Conservation (phyloP, 2,888 invertebrate genomes). For the Apodemia hepburni region DNA sequence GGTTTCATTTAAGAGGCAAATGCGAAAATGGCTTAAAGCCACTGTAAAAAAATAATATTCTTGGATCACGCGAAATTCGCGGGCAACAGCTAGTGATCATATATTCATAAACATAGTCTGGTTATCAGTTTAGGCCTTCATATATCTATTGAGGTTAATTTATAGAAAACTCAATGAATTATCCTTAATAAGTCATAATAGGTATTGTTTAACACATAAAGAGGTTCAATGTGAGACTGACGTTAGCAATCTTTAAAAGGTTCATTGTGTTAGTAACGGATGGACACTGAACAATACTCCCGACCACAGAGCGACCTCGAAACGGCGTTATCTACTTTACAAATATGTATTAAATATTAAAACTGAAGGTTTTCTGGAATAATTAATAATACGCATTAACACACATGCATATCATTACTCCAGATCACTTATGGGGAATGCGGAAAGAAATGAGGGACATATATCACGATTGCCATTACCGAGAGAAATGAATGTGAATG, state of each 20-base stretch:
- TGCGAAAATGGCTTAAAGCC: too few species aligned
- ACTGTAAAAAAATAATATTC: too few species aligned
- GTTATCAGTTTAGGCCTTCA: neutral
- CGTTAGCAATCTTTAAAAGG: constrained; percentile 27
- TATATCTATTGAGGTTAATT: neutral
- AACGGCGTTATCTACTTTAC: constrained; percentile 6
- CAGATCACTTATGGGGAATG: too few species aligned
- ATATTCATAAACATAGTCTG: neutral
- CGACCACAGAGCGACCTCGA: constrained; percentile 24
- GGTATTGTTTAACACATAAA: neutral
- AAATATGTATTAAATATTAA: neutral
- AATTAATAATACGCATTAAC: neutral
- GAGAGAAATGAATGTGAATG: too few species aligned
- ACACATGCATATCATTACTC: too few species aligned
- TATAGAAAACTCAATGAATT: neutral
- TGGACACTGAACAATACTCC: constrained; percentile 18
- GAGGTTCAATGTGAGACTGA: constrained; percentile 19
- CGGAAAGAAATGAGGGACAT: too few species aligned
- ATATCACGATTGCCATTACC: too few species aligned
- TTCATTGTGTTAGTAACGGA: constrained; percentile 30
- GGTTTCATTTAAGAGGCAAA: too few species aligned
- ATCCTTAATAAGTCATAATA: constrained; percentile 1
- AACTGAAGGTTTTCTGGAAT: neutral
- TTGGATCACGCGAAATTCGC: too few species aligned
- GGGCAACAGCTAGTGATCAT: neutral